Base-by-base conservation (phyloP, 2,113 vertebrate species). In the Xenopus laevis region DNA sequence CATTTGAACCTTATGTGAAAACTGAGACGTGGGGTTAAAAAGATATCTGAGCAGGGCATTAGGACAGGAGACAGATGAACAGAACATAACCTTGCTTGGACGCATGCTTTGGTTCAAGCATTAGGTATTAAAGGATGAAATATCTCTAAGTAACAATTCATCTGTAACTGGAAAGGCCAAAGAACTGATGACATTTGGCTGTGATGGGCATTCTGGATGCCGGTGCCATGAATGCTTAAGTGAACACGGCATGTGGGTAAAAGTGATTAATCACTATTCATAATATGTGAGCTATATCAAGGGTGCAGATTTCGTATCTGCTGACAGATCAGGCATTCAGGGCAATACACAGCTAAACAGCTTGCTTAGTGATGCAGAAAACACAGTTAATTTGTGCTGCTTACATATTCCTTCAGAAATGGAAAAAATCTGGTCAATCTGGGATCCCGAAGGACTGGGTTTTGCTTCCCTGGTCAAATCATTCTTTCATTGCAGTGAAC, bases 161-260 rank as follows among this genome's bases (percentile, higher is more conserved):
- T 89, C 88, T 92, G 87, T 92, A 89, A 87, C 86, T 86, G 84
- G 83, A 87, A 89, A 88, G 81, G 80, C 86, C 82, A 88, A 84
- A n/a, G 84, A 86, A 86, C 86, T 68, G 79, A 74, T 92, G 89
- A 90, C 88, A 91, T 87, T 84, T 87, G 82, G 86, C 81, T 83
- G 81, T 84, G 83, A 81, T 81, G 70, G 82, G 80, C 74, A 72
- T 84, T 83, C 72, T 71, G 78, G 83, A 79, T 12, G 83, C 82
- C 82, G 78, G 79, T 89, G 83, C 88, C 71, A 61, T 74, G 45
- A 57, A 81, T 4, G 4, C 79, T 85, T 80, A 87, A 82, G 87
- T 81, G 79, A 86, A 69, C 63, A 30, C 69, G 77, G 71, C 66
- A 7, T 70, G 74, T 72, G 71, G 23, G 71, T 71, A 64, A 68